These are phyloP conservation scores for Myiozetetes cayanensis DNA, from an alignment of 2,113 vertebrate species.

Conservation along the genomic window DNA sequence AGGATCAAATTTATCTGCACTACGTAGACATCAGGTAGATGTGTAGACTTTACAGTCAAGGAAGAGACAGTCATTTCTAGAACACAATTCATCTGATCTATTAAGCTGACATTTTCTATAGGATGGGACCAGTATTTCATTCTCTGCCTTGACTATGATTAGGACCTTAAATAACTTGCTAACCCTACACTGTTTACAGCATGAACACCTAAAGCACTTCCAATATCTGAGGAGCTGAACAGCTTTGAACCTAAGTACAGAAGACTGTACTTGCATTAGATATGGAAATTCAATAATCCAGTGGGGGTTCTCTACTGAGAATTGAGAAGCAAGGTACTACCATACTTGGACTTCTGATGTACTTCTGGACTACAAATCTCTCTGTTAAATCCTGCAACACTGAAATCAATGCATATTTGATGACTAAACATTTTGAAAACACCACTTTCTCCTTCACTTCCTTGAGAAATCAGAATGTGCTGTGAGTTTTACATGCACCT, in stretches of 20 bases:
- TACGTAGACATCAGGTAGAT: neutral
- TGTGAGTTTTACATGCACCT: neutral
- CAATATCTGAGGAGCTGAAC: neutral
- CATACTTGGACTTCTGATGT: neutral
- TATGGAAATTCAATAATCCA: neutral
- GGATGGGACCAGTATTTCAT: neutral
- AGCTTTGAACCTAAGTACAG: neutral
- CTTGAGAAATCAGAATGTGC: neutral
- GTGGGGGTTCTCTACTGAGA: neutral
- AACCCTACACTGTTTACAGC: neutral
- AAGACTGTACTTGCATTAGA: neutral
- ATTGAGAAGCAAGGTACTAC: neutral
- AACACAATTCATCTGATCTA: neutral
- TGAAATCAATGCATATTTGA: neutral
- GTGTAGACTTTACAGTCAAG: neutral
- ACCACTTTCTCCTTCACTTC: neutral
- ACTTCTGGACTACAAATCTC: neutral
- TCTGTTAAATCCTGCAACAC: neutral
- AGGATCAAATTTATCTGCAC: neutral
- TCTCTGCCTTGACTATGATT: neutral
- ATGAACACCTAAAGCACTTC: neutral
- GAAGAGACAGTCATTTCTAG: neutral
- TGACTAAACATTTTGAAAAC: neutral
- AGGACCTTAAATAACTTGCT: neutral
- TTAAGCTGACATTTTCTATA: neutral